Evolutionary conservation across 2,888 invertebrate genomes (phyloP), one percentile per base, ranked within the genome.

Genomic region (Rapana venosa): DNA sequence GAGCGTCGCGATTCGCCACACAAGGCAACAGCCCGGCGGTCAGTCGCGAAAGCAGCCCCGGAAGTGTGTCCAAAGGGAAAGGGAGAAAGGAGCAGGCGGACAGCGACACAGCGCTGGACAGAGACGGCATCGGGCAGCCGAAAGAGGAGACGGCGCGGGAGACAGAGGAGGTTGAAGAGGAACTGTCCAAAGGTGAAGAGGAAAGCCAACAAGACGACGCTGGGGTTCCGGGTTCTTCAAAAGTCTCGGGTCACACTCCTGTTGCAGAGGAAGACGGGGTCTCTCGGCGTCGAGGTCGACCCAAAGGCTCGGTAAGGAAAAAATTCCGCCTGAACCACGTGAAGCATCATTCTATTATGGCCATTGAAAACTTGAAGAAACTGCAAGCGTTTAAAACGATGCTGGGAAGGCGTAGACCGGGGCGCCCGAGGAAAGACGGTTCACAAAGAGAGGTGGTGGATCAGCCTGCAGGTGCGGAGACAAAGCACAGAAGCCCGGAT

Each of bases 31-130:
- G 85, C 56, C 47, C 89, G 11, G 84, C 47, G 1, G 35, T 17
- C 32, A 89, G 89, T 36, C 85, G 89, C 17, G 85, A 85, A n/a
- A 85, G 85, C 85, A 89, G 89, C 47, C 89, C 89, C 17, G 85
- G 85, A 20, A 32, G 47, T 36, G 22, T 70, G 36, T 74, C 77
- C 20, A 88, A 35, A 47, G 58, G 35, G 81, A 58, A 56, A 79
- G 22, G n/a, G n/a, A n/a, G 47, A 47, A 74, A n/a, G n/a, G 5
- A 13, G 4, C 32, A 26, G 87, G 22, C 13, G 15, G 56, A 47
- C 32, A n/a, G 17, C 1, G 26, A 4, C 22, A 70, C 36, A 11
- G 22, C 13, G 0, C n/a, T 70, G 22, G 87, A 87, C 70, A 56
- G 15, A 32, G 66, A 86, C 17, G 61, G 4, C 11, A 6, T 17